phyloP scores from a whole-genome alignment of 2,888 invertebrate species.

The Acheta domesticus region DNA sequence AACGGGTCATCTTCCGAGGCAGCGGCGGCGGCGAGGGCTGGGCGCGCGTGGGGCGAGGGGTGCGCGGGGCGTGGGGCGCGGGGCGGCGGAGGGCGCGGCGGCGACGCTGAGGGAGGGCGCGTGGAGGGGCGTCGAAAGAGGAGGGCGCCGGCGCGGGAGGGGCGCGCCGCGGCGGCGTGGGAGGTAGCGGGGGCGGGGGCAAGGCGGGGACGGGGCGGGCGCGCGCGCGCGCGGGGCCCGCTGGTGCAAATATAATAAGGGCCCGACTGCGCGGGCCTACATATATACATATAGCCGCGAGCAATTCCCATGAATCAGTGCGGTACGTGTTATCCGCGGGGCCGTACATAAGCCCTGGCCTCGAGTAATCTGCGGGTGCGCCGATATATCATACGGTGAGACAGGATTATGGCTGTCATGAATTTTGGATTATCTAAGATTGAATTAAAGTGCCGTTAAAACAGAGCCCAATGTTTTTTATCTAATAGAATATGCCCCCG shows the following conservation, averaged over 20 bases:
- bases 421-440: conserved; percentile 41
- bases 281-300: conserved; percentile 22
- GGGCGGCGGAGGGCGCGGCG: not conserved
- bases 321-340: not conserved
- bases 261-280: conserved; percentile 18
- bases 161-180: not conserved
- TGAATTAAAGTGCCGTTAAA: conserved; percentile 41
- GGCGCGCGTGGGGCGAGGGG: not conserved
- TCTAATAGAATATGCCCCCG: conserved; percentile 34
- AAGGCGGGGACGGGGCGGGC: not conserved
- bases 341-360: conserved; percentile 21
- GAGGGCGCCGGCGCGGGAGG: not conserved
- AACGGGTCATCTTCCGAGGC: not conserved
- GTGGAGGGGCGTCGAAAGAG: not conserved
- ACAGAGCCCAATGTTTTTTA: conserved; percentile 35
- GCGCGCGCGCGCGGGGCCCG: conserved; percentile 8
- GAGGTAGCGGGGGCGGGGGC: not conserved
- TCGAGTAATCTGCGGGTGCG: conserved; percentile 37
- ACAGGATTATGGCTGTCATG: conserved; percentile 40
- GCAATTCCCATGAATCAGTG: conserved; percentile 33
- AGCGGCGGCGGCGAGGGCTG: not conserved
- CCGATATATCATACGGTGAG: conserved; percentile 39
- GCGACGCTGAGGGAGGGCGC: not conserved
- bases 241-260: conserved; percentile 18
- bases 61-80: not conserved